These are phyloP conservation scores for Aphelinus certus DNA, from an alignment of 1,140 invertebrate genomes.

Conservation along the genomic window DNA sequence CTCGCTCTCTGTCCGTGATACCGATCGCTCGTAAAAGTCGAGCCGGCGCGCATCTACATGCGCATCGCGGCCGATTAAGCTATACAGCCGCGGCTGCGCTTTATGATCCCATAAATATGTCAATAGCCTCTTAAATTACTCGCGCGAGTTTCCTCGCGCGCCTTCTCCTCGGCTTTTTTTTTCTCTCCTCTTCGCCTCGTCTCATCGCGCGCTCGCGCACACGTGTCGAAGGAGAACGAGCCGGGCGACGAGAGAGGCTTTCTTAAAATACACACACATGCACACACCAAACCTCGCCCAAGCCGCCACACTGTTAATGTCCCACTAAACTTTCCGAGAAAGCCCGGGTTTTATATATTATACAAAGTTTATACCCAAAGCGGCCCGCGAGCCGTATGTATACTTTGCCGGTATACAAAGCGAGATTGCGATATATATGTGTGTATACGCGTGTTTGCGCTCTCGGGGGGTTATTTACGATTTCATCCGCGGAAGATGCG, in stretches of 20 bases:
- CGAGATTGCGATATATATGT: too few species aligned
- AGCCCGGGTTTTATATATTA: not conserved
- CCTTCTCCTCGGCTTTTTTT: conserved; percentile 21
- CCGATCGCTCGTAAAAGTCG: conserved; percentile 36
- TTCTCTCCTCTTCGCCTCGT: not conserved
- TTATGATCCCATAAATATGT: conserved; percentile 62
- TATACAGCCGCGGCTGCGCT: conserved; percentile 49
- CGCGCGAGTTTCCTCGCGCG: conserved; percentile 30
- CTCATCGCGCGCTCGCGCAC: not conserved
- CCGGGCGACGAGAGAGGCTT: not conserved
- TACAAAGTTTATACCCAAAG: too few species aligned
- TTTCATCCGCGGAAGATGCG: too few species aligned
- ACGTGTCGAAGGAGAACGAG: conserved; percentile 9
- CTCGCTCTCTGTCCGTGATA: conserved; percentile 4
- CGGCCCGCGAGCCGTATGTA: too few species aligned
- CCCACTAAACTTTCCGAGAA: conserved; percentile 8
- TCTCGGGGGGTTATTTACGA: too few species aligned
- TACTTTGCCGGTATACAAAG: too few species aligned
- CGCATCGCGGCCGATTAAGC: conserved; percentile 25
- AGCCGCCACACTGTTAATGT: not conserved
- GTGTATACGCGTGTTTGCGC: too few species aligned
- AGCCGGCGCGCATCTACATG: not conserved
- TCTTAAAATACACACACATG: conserved; percentile 21
- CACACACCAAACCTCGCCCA: too few species aligned
- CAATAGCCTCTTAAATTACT: conserved; percentile 60